Percentiles rank a stretch among this genome's conserved stretches.
These are phyloP conservation scores for Silurus asotus DNA, from an alignment of 2,113 vertebrate species.

Conservation along the genomic window DNA sequence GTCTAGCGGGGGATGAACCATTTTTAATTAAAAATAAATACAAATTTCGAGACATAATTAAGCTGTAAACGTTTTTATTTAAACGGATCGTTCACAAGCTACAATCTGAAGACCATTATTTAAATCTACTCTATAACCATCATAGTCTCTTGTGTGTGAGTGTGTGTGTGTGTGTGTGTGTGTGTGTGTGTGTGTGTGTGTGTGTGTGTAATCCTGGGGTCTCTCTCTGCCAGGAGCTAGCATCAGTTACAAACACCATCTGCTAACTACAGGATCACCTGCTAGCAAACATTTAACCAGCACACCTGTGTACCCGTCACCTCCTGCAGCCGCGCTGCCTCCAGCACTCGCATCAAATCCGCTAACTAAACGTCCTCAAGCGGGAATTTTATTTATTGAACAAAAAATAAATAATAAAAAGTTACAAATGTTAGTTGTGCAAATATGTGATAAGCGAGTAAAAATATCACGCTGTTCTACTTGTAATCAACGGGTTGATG, in stretches of 20 bases:
- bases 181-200: background rate
- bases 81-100: background rate
- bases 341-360: background rate
- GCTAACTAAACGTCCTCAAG: no score
- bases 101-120: background rate
- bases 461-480: no score
- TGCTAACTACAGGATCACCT: slow-evolving; percentile 83
- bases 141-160: background rate
- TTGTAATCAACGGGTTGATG: no score
- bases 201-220: slow-evolving; percentile 72
- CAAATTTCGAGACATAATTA: background rate
- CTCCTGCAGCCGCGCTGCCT: slow-evolving; percentile 7
- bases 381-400: no score
- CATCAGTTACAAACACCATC: slow-evolving; percentile 85
- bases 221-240: slow-evolving; percentile 80
- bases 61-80: background rate
- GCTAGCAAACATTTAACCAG: slow-evolving; percentile 80
- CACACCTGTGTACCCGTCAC: slow-evolving; percentile 58
- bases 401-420: no score
- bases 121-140: background rate
- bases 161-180: slow-evolving; percentile 12
- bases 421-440: no score
- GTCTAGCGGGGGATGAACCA: background rate
- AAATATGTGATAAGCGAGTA: no score
- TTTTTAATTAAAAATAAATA: background rate